Evolutionary conservation across 2,888 invertebrate species (phyloP).

Genomic region (Aphidius colemani): DNA sequence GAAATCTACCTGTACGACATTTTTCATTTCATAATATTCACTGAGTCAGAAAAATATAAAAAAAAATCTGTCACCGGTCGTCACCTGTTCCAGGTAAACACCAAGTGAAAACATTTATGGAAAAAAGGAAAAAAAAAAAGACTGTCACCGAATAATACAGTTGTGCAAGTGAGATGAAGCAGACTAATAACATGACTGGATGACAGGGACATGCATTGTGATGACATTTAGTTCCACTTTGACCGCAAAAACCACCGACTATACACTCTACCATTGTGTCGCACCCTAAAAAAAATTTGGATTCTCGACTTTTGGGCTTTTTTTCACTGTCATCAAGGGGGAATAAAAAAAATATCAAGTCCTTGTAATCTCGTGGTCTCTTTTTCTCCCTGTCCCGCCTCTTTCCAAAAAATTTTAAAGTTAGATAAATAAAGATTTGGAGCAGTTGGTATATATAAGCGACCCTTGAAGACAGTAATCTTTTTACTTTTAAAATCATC

Average conservation of each 20-base stretch:
- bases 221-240: conserved; percentile 35
- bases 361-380: conserved; percentile 7
- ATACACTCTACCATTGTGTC: conserved; percentile 24
- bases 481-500: background rate
- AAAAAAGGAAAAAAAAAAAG: conserved; percentile 20
- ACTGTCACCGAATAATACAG: conserved; percentile 22
- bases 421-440: conserved; percentile 25
- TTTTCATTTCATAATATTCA: conserved; percentile 8
- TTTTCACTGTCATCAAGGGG: conserved; percentile 18
- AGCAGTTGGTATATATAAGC: background rate
- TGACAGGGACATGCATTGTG: conserved; percentile 33
- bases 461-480: background rate
- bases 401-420: background rate
- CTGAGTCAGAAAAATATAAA: conserved; percentile 22
- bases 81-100: conserved; percentile 39
- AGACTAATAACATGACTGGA: conserved; percentile 31
- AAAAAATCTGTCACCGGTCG: conserved; percentile 31
- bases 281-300: conserved; percentile 20
- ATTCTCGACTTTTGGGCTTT: conserved; percentile 30
- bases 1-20: conserved; percentile 11
- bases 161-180: too few relatives aligned
- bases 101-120: conserved; percentile 7
- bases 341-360: conserved; percentile 5
- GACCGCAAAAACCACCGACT: conserved; percentile 33
- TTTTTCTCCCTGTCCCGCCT: background rate